phyloP scores from a whole-genome alignment of 2,888 invertebrate genomes.

The Carterocephalus palaemon region DNA sequence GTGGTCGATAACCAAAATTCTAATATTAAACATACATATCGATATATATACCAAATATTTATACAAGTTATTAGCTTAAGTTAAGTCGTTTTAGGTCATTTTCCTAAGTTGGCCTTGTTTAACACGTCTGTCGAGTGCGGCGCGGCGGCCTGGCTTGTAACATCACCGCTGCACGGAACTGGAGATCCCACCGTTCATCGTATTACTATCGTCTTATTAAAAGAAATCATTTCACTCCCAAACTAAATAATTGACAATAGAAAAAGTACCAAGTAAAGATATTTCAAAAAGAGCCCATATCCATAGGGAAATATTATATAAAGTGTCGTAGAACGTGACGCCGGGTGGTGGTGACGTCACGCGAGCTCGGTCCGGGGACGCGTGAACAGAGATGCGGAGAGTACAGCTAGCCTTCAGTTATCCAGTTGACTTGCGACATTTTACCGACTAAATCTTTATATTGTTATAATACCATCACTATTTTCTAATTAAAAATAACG shows the following conservation, averaged over 20 bases:
- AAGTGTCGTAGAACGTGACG: slow-evolving; percentile 51
- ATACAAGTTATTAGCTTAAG: slow-evolving; percentile 79
- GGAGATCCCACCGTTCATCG: slow-evolving; percentile 41
- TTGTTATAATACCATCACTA: slow-evolving; percentile 30
- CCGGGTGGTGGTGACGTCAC: slow-evolving; percentile 44
- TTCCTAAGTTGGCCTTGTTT: slow-evolving; percentile 74
- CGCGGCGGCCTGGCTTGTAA: slow-evolving; percentile 37
- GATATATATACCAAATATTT: slow-evolving; percentile 78
- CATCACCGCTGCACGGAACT: slow-evolving; percentile 37
- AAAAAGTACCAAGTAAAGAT: slow-evolving; percentile 50
- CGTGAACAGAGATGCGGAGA: slow-evolving; percentile 27
- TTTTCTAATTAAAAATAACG: slow-evolving; percentile 41
- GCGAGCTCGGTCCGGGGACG: slow-evolving; percentile 46
- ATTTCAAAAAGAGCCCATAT: slow-evolving; percentile 70
- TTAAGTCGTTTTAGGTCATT: slow-evolving; percentile 76
- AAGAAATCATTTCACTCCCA: slow-evolving; percentile 63
- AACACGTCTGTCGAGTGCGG: slow-evolving; percentile 70
- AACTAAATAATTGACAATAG: slow-evolving; percentile 38
- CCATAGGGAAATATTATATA: slow-evolving; percentile 54
- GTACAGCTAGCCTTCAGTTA: slow-evolving; percentile 11
- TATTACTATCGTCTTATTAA: slow-evolving; percentile 55
- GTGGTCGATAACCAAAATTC: slow-evolving; percentile 78
- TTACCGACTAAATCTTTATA: slow-evolving; percentile 15
- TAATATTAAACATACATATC: slow-evolving; percentile 79
- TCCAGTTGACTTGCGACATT: slow-evolving; percentile 22